A percentile compares a stretch with the other conserved stretches of the same genome.
Conservation (phyloP, 1,140 invertebrate genomes). For the Heliconius hewitsoni region DNA sequence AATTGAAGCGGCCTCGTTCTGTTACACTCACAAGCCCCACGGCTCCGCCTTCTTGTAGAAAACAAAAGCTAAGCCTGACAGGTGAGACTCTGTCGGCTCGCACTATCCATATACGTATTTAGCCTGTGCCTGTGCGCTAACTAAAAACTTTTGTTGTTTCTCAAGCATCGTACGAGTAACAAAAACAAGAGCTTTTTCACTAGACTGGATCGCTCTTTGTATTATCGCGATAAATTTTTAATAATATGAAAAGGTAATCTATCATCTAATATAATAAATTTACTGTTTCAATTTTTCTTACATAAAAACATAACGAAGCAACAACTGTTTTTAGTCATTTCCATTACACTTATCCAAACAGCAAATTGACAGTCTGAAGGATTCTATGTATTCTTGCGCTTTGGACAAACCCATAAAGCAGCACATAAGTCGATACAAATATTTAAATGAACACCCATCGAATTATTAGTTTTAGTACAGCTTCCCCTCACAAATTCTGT, state of each 20-base stretch:
- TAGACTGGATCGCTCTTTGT: neutral
- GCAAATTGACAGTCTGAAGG: constrained; percentile 53
- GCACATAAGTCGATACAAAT: constrained; percentile 24
- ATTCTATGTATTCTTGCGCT: constrained; percentile 38
- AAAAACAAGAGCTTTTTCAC: neutral
- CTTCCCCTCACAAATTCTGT: constrained; percentile 15
- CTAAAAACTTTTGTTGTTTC: constrained; percentile 40
- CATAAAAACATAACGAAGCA: constrained; percentile 12
- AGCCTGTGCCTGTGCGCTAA: constrained; percentile 33
- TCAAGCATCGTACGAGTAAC: neutral
- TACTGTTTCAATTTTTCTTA: neutral
- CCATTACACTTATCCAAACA: constrained; percentile 43
- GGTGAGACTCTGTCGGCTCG: constrained; percentile 82
- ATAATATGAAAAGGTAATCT: neutral
- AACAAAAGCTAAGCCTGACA: constrained; percentile 81
- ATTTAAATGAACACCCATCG: constrained; percentile 17
- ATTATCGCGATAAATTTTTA: neutral
- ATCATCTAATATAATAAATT: neutral
- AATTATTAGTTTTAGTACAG: constrained; percentile 32
- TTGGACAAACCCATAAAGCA: constrained; percentile 40
- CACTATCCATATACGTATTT: constrained; percentile 53
- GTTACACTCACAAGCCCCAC: constrained; percentile 68
- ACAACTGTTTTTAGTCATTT: constrained; percentile 38
- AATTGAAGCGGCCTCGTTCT: constrained; percentile 55
- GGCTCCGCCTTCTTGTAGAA: constrained; percentile 76